Conservation (phyloP, 1,140 invertebrate species). For the Drosophila kohkoa region DNA sequence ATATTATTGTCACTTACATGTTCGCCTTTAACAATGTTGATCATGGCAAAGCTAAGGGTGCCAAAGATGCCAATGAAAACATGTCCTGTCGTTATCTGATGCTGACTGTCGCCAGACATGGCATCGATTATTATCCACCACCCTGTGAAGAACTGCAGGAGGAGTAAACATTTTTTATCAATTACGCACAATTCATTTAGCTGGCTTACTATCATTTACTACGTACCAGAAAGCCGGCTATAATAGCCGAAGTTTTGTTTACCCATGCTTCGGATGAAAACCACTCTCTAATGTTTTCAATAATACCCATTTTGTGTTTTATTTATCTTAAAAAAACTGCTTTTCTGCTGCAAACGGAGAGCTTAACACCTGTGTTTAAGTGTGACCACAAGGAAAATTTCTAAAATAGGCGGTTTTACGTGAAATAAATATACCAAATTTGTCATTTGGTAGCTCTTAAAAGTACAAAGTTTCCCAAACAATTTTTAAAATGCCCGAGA, state of each 20-base stretch:
- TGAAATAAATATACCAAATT: no score
- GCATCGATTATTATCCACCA: conserved; percentile 99
- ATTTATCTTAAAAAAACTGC: not conserved
- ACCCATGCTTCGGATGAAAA: conserved; percentile 88
- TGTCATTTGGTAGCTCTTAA: no score
- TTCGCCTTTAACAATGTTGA: conserved; percentile 98
- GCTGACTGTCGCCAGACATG: conserved; percentile 89
- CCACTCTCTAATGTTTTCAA: conserved; percentile 64
- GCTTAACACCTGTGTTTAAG: no score
- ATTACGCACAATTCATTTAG: not conserved
- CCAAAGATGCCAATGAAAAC: conserved; percentile 97
- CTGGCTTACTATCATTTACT: conserved; percentile 57
- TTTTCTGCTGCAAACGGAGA: conserved; percentile 12
- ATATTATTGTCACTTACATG: conserved; percentile 87
- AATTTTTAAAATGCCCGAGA: no score
- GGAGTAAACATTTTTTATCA: not conserved
- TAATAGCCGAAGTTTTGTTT: conserved; percentile 93
- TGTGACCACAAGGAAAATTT: no score
- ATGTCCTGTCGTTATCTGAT: conserved; percentile 90
- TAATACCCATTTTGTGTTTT: conserved; percentile 62
- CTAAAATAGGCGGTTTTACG: no score
- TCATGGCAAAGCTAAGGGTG: conserved; percentile 97
- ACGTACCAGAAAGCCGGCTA: conserved; percentile 92
- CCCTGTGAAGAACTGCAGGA: conserved; percentile 93
- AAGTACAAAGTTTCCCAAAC: no score